These are phyloP conservation scores for Limonius californicus DNA, from an alignment of 1,140 invertebrate species.

Conservation along the genomic window DNA sequence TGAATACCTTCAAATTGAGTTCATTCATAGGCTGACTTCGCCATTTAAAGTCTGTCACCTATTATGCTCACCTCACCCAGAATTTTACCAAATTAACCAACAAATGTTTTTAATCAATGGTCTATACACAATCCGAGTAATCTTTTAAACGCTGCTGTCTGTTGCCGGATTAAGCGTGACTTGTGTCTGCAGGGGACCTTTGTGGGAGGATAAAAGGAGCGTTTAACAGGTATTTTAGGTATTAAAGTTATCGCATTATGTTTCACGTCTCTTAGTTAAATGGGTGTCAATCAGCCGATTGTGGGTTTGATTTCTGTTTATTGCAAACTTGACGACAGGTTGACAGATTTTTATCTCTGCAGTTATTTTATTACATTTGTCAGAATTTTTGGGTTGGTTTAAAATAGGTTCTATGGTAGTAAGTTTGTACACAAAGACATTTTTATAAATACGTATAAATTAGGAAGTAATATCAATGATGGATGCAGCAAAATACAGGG, in stretches of 20 bases:
- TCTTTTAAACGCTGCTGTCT: conserved; percentile 34
- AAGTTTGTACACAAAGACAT: too few species aligned
- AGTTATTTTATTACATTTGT: background rate
- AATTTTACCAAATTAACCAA: conserved; percentile 38
- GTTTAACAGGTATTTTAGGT: conserved; percentile 39
- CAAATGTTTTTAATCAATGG: conserved; percentile 41
- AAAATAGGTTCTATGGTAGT: too few species aligned
- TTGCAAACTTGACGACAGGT: conserved; percentile 18
- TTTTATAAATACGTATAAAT: too few species aligned
- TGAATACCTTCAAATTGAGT: too few species aligned
- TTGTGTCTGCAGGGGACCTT: conserved; percentile 31
- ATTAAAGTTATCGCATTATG: conserved; percentile 28
- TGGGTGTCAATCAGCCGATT: conserved; percentile 25
- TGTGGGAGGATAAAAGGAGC: conserved; percentile 32
- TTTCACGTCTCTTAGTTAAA: conserved; percentile 17
- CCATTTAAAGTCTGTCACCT: conserved; percentile 22
- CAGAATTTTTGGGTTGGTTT: too few species aligned
- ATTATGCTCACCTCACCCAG: conserved; percentile 2
- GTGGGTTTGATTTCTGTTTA: background rate
- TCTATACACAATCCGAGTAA: conserved; percentile 33
- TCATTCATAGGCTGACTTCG: conserved; percentile 20
- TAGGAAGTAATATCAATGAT: too few species aligned
- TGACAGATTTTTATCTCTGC: conserved; percentile 3
- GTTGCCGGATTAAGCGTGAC: conserved; percentile 29
- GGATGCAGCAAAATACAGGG: too few species aligned